Conservation (phyloP, 2,113 vertebrate genomes). For the Oncorhynchus nerka region DNA sequence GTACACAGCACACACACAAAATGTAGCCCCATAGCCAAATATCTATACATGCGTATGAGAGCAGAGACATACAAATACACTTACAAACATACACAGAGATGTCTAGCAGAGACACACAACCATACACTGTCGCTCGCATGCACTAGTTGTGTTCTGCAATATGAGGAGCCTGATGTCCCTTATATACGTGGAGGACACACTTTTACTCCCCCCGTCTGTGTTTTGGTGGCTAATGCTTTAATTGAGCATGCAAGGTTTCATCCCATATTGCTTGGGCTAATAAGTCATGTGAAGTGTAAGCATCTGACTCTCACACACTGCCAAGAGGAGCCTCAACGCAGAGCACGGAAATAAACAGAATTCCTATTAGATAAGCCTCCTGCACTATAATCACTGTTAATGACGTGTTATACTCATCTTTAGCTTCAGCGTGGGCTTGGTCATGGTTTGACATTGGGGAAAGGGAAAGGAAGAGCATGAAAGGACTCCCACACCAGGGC, state of each 20-base stretch:
- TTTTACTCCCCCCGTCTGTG: constrained; percentile 37
- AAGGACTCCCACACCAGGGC: background rate
- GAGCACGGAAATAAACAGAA: constrained; percentile 53
- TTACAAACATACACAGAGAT: background rate
- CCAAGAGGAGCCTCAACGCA: constrained; percentile 51
- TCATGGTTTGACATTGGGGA: constrained; percentile 10
- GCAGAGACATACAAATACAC: background rate
- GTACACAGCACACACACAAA: background rate
- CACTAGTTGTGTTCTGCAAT: too few relatives aligned
- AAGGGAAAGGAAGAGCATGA: constrained; percentile 15
- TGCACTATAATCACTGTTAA: constrained; percentile 23
- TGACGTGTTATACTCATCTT: constrained; percentile 19
- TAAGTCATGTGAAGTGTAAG: constrained; percentile 66
- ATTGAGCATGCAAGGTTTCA: constrained; percentile 50
- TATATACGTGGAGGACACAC: constrained; percentile 48
- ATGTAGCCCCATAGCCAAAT: too few relatives aligned
- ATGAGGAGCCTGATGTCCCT: constrained; percentile 6
- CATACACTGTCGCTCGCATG: constrained; percentile 14
- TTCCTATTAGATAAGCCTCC: constrained; percentile 42
- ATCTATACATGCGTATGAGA: background rate
- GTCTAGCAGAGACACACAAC: background rate
- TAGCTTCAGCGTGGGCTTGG: background rate
- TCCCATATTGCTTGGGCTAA: constrained; percentile 58
- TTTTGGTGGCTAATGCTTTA: constrained; percentile 45
- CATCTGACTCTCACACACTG: constrained; percentile 61